These are phyloP conservation scores for Brachionus rotundiformis DNA, from an alignment of 1,140 invertebrate genomes.

Conservation along the genomic window DNA sequence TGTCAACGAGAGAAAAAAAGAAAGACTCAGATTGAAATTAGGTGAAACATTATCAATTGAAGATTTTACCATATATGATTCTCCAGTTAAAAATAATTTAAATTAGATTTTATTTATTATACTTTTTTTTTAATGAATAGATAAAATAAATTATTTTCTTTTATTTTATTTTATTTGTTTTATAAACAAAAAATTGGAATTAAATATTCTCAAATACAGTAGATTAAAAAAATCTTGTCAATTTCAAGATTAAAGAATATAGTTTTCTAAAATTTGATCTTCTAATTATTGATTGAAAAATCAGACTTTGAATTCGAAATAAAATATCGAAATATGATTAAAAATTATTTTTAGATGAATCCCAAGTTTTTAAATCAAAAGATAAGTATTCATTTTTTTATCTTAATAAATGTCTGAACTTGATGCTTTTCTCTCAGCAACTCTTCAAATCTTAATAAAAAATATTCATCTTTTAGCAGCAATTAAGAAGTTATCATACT, in stretches of 20 bases:
- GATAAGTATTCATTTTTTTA: background rate
- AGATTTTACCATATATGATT: conserved; percentile 7
- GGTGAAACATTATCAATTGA: background rate
- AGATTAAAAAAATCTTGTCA: background rate
- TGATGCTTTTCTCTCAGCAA: background rate
- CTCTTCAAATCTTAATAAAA: background rate
- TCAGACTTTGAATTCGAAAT: background rate
- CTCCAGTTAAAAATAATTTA: background rate
- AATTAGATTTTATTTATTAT: background rate
- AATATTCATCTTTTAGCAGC: background rate
- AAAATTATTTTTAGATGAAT: background rate
- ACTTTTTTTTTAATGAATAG: too few species aligned
- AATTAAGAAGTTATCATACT: background rate
- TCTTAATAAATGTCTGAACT: background rate
- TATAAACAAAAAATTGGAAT: background rate
- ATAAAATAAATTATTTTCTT: too few species aligned
- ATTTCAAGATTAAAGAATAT: background rate
- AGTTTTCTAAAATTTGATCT: background rate
- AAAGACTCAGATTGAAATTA: background rate
- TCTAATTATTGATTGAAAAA: background rate
- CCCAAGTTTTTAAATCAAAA: background rate
- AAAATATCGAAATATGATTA: background rate
- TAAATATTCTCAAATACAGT: background rate
- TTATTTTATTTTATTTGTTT: background rate
- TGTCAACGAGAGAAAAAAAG: background rate